Evolutionary conservation across 2,888 invertebrate genomes (phyloP).

Genomic region (Drosophila helvetica): DNA sequence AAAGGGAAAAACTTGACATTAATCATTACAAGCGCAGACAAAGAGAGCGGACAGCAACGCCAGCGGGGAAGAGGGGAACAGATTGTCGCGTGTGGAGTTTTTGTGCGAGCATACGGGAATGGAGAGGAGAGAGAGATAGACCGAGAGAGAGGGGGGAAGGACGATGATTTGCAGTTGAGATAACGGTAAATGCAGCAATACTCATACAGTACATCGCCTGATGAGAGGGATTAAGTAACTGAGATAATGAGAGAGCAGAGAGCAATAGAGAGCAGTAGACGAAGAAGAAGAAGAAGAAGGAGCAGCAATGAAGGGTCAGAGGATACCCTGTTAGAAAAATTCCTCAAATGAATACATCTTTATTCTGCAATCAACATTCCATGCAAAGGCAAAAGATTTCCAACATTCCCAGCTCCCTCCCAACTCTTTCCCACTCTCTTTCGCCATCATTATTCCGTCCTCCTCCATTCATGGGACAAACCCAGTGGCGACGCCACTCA

Average conservation of each 20-base stretch:
- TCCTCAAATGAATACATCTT: conserved; percentile 18
- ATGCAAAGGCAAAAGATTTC: conserved; percentile 22
- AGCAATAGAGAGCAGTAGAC: neutral
- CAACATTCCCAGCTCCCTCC: conserved; percentile 9
- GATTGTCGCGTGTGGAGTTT: conserved; percentile 68
- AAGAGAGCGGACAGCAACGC: conserved; percentile 16
- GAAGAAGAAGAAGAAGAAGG: no score
- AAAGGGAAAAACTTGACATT: conserved; percentile 66
- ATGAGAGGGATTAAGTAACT: neutral
- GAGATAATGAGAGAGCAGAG: neutral
- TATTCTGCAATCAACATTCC: conserved; percentile 1
- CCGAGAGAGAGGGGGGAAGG: neutral
- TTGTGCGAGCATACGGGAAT: conserved; percentile 9
- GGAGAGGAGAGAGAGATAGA: neutral
- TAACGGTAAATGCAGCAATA: neutral
- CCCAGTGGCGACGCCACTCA: conserved; percentile 40
- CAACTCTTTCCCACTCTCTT: neutral
- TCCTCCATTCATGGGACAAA: conserved; percentile 24
- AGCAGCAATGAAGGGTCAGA: neutral
- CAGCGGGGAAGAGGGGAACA: conserved; percentile 18
- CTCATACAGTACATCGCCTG: neutral
- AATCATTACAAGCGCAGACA: conserved; percentile 73
- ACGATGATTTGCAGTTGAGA: neutral
- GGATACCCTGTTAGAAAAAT: neutral
- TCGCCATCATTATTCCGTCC: neutral